Percentiles rank a stretch among this genome's conserved stretches.
phyloP scores from a whole-genome alignment of 2,113 vertebrate species.

The Axis porcinus region DNA sequence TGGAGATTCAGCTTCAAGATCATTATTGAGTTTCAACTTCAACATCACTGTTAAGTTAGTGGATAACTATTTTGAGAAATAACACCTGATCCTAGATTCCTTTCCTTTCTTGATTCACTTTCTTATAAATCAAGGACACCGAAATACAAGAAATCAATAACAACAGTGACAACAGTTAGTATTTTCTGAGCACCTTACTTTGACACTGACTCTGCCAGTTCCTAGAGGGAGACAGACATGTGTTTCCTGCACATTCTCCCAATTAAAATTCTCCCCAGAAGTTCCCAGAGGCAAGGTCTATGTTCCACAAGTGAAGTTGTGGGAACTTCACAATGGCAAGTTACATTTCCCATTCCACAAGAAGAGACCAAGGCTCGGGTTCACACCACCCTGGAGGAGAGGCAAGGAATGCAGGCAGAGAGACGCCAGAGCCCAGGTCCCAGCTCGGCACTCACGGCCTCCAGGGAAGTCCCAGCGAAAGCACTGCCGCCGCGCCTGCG shows the following conservation, averaged over 20 bases:
- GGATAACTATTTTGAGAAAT: not conserved
- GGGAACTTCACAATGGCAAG: not conserved
- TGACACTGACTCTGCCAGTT: not conserved
- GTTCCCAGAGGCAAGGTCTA: not conserved
- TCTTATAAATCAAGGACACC: not conserved
- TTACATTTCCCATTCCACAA: not conserved
- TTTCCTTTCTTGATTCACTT: not conserved
- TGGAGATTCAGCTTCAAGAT: not conserved
- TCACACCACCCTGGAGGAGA: not conserved
- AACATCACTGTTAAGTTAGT: not conserved
- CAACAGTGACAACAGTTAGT: not conserved
- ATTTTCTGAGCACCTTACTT: not conserved
- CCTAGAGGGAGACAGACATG: not conserved
- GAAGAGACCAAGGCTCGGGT: not conserved
- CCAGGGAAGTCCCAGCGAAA: not conserved
- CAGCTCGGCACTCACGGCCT: not conserved
- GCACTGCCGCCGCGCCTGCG: fast-evolving
- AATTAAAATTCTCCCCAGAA: not conserved
- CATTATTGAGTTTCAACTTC: too few relatives aligned
- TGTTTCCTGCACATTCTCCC: not conserved
- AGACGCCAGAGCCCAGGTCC: not conserved
- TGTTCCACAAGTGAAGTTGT: not conserved
- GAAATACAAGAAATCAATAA: not conserved
- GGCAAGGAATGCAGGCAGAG: not conserved
- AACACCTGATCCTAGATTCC: not conserved